A percentile compares a stretch with the other conserved stretches of the same genome.
phyloP scores from a whole-genome alignment of 2,113 vertebrate genomes.

The Condylura cristata region DNA sequence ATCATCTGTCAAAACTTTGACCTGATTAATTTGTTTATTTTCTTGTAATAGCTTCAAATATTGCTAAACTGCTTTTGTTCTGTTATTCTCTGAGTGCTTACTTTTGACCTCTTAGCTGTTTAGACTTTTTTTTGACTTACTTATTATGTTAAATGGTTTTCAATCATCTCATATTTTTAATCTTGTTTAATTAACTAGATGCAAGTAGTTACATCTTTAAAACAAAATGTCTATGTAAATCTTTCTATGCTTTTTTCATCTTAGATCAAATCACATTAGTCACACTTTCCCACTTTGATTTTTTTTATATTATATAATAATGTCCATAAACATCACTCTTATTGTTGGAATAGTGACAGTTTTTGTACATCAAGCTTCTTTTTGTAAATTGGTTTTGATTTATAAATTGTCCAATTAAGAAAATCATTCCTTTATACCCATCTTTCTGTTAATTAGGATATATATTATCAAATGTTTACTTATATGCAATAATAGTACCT shows the following conservation, averaged over 20 bases:
- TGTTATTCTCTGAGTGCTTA: background rate
- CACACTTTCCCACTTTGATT: background rate
- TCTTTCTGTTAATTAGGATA: slow-evolving; percentile 8
- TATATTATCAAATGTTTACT: background rate
- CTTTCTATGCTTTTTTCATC: slow-evolving; percentile 1
- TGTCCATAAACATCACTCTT: background rate
- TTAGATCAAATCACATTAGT: background rate
- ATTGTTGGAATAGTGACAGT: background rate
- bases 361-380: background rate
- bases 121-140: slow-evolving; percentile 52
- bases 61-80: background rate
- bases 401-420: background rate
- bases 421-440: background rate
- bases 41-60: slow-evolving; percentile 21
- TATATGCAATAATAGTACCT: background rate
- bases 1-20: background rate
- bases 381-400: slow-evolving; percentile 25
- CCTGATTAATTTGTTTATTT: background rate
- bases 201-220: background rate
- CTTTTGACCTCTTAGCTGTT: background rate
- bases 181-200: slow-evolving; percentile 30
- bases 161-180: background rate
- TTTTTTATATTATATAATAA: slow-evolving; percentile 18
- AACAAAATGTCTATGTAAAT: background rate
- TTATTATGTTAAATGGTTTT: background rate